Conservation (phyloP, 1,140 invertebrate genomes). For the Papilio aristodemus region DNA sequence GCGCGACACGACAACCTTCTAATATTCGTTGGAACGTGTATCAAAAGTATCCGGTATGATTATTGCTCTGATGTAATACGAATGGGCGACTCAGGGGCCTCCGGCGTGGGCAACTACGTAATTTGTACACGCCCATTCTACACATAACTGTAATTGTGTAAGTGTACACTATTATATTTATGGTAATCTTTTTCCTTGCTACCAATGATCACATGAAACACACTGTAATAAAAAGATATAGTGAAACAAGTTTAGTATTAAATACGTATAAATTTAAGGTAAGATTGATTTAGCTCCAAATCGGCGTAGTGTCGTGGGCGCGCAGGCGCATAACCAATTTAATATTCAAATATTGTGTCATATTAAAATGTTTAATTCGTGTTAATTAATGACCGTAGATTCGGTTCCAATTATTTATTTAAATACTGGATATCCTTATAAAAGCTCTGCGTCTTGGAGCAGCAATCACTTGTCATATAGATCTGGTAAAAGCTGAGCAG, state of each 20-base stretch:
- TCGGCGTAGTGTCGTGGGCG: not conserved
- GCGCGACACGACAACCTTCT: slow-evolving; percentile 51
- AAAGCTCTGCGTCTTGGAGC: not conserved
- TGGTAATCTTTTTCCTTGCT: not conserved
- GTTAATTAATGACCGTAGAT: slow-evolving; percentile 1
- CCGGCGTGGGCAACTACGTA: slow-evolving; percentile 14
- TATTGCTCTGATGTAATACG: slow-evolving; percentile 57
- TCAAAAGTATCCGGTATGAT: slow-evolving; percentile 62
- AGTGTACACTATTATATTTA: not conserved
- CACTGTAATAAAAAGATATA: no score
- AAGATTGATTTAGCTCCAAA: slow-evolving; percentile 2
- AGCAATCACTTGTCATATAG: no score
- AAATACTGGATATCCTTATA: not conserved
- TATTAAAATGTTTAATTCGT: not conserved
- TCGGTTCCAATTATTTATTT: not conserved
- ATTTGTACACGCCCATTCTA: slow-evolving; percentile 18
- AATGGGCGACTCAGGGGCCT: slow-evolving; percentile 13
- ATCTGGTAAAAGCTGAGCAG: no score
- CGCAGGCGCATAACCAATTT: not conserved
- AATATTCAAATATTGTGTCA: slow-evolving; percentile 8
- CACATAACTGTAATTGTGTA: slow-evolving; percentile 18
- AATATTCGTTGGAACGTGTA: slow-evolving; percentile 53
- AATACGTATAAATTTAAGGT: slow-evolving; percentile 12
- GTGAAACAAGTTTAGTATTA: not conserved
- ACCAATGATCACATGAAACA: no score